Evolutionary conservation across 1,140 invertebrate species (phyloP).

Genomic region (Capitella teleta): DNA sequence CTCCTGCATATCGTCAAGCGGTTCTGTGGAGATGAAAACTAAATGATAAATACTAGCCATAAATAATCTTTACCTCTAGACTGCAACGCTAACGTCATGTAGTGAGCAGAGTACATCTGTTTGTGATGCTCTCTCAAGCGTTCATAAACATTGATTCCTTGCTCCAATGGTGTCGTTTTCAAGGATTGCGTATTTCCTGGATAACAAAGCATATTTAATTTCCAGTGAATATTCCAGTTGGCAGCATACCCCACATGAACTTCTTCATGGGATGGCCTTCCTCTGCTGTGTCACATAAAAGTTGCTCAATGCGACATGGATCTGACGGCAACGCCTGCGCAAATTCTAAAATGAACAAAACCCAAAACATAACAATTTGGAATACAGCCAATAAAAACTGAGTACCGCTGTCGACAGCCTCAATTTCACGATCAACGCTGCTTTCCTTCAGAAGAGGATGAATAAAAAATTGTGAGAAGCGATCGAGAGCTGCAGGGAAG

Average conservation of each 20-base stretch:
- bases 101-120: conserved; percentile 30
- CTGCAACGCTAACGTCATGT: conserved; percentile 37
- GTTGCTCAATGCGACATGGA: conserved; percentile 56
- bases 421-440: conserved; percentile 31
- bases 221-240: not conserved
- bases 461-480: conserved; percentile 38
- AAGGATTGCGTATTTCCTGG: conserved; percentile 53
- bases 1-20: not conserved
- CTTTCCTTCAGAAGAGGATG: conserved; percentile 26
- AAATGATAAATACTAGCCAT: not conserved
- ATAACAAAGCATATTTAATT: not conserved
- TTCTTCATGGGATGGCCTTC: conserved; percentile 59
- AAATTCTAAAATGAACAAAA: conserved; percentile 51
- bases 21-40: not conserved
- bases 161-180: conserved; percentile 37
- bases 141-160: conserved; percentile 27
- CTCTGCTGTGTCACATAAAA: conserved; percentile 57
- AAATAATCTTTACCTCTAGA: conserved; percentile 28
- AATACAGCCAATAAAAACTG: not conserved
- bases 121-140: conserved; percentile 22
- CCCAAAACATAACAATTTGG: not conserved
- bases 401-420: conserved; percentile 44
- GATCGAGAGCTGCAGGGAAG: conserved; percentile 61
- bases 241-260: conserved; percentile 71
- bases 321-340: conserved; percentile 60